phyloP scores from a whole-genome alignment of 1,140 invertebrate genomes.

The Coenobita brevimanus region DNA sequence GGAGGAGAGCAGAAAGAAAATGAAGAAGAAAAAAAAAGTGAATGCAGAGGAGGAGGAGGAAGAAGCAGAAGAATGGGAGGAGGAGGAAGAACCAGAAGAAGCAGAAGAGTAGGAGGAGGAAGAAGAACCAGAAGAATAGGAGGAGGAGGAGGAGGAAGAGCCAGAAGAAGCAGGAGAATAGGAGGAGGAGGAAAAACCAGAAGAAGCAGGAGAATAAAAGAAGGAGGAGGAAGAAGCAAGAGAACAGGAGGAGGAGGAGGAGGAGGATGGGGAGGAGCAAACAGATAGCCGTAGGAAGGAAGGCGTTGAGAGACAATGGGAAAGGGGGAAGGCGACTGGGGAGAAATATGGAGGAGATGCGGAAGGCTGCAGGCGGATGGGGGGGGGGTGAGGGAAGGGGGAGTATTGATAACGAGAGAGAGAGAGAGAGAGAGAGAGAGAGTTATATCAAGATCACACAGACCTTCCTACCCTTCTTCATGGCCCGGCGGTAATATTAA shows the following conservation, averaged over 20 bases:
- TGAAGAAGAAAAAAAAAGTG: neutral
- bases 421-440: constrained; percentile 40
- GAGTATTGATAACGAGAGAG: neutral
- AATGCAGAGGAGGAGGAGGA: neutral
- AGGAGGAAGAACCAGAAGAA: neutral
- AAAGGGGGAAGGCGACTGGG: neutral
- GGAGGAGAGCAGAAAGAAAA: neutral
- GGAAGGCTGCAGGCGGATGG: neutral
- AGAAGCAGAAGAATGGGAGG: neutral
- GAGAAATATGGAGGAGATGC: neutral
- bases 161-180: too few species aligned
- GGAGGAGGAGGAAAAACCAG: too few species aligned
- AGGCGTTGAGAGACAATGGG: constrained; percentile 34
- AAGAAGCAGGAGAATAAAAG: neutral
- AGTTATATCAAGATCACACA: too few species aligned
- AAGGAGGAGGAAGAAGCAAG: neutral
- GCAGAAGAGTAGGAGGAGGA: neutral
- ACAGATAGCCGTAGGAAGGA: constrained; percentile 21
- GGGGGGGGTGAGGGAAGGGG: neutral
- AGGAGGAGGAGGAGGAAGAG: neutral
- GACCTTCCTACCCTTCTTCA: too few species aligned
- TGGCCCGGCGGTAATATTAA: too few species aligned
- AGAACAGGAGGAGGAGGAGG: neutral
- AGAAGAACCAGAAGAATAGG: neutral
- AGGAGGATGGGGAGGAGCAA: neutral